phyloP scores from a whole-genome alignment of 2,797 vertebrate species.

The Spinibarbus caldwelli region DNA sequence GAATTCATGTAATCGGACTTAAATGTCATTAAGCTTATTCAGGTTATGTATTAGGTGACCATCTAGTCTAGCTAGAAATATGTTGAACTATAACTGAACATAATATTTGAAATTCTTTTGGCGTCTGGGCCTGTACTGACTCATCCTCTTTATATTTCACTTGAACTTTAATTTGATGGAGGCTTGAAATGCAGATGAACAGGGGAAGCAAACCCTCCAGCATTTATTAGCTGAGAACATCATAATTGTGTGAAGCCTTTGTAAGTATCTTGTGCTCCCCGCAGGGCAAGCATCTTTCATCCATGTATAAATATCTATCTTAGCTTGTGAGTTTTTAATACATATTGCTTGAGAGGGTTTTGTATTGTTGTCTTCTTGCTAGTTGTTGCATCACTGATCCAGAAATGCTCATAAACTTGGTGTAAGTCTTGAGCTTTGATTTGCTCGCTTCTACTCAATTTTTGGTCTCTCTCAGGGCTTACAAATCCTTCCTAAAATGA shows the following conservation, averaged over 20 bases:
- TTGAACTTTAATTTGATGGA: not conserved
- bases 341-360: slow-evolving; percentile 51
- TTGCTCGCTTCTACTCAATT: slow-evolving; percentile 39
- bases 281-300: not conserved
- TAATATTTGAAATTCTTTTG: not conserved
- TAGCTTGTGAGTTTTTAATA: slow-evolving; percentile 6
- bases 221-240: slow-evolving; percentile 38
- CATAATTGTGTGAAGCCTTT: slow-evolving; percentile 19
- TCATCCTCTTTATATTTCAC: not conserved
- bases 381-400: slow-evolving; percentile 71
- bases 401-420: slow-evolving; percentile 39
- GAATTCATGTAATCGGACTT: not conserved
- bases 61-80: not conserved
- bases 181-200: slow-evolving; percentile 4
- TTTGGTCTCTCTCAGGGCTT: not conserved
- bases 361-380: slow-evolving; percentile 65
- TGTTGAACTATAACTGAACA: not conserved
- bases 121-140: not conserved
- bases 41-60: not conserved
- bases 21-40: not conserved
- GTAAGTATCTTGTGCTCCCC: slow-evolving; percentile 33
- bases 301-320: slow-evolving; percentile 16
- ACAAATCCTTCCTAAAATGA: slow-evolving; percentile 20
- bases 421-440: slow-evolving; percentile 49
- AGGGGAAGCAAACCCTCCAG: not conserved